Base-by-base conservation (phyloP, 2,113 vertebrate genomes). In the Hymenochirus boettgeri region DNA sequence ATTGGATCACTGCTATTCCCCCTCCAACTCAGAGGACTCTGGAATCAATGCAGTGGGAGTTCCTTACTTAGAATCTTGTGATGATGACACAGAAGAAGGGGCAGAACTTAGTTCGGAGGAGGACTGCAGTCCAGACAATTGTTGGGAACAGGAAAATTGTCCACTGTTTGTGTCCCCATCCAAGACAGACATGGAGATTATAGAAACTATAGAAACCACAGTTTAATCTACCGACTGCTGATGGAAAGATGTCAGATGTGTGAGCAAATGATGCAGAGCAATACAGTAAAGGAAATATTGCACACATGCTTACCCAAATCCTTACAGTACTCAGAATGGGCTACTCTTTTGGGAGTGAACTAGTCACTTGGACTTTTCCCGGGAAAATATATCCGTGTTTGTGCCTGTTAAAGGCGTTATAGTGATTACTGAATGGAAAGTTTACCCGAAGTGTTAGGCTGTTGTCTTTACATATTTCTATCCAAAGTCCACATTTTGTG, bases 181-280 rank as follows among this genome's bases (percentile, higher is more conserved):
- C 1, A 95, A 94, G 79, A 94, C 94, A 0, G 90, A 91, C 58
- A 86, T 98, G 83, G 95, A 98, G 75, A 93, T 98, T 83, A 98
- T 98, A 1, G 95, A 98, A 80, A 98, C 96, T 60, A 98, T 98
- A 63, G 95, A 98, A 85, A 98, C 95, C 77, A 97, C 94, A 46
- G 95, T 98, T 80, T 98, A 86, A 93, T 69, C 27, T 60, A 76
- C 1, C 24, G 15, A 17, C 24, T 39, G 18, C 18, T 21, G 13
- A 12, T 48, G 37, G n/a, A 51, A 60, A 24, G 56, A 57, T 33
- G 24, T 29, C 51, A 27, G 26, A 23, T 18, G 50, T 62, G 50
- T 56, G 2, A 8, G 37, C 37, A 35, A 23, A n/a, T n/a, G 2
- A 8, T 47, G 52, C 47, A 21, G 18, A 69, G 57, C 65, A 69